Evolutionary conservation across 1,140 invertebrate genomes (phyloP).

Genomic region (Hyphantria cunea): DNA sequence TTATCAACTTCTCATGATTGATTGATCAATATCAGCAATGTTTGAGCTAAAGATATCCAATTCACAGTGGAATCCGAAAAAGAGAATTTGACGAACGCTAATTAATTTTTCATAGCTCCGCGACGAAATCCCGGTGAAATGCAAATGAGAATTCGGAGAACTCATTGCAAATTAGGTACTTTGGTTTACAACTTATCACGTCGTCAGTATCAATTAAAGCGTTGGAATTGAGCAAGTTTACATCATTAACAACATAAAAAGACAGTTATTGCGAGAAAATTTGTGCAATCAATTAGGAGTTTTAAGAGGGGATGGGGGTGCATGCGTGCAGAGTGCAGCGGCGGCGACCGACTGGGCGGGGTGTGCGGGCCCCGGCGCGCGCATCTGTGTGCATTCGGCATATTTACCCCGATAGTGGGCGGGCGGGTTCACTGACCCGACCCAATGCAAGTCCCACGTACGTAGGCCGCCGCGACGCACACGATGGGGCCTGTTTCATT

Average conservation of each 20-base stretch:
- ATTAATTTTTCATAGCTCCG: conserved; percentile 70
- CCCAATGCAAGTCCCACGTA: conserved; percentile 77
- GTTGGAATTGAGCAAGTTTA: conserved; percentile 74
- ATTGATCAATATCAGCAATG: too few species aligned
- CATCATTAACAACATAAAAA: conserved; percentile 80
- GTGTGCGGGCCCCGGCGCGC: conserved; percentile 64
- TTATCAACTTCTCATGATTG: too few species aligned
- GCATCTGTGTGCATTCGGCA: conserved; percentile 81
- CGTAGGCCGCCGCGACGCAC: conserved; percentile 72
- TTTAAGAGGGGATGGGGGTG: conserved; percentile 74
- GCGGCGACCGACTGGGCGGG: conserved; percentile 45
- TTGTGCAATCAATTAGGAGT: conserved; percentile 81
- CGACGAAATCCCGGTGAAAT: conserved; percentile 47
- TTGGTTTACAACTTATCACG: conserved; percentile 39
- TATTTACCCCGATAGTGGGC: conserved; percentile 81
- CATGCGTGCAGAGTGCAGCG: conserved; percentile 77
- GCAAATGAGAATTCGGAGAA: conserved; percentile 38
- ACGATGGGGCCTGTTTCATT: conserved; percentile 68
- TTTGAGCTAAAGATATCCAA: background rate
- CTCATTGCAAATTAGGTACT: conserved; percentile 31
- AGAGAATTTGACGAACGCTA: conserved; percentile 56
- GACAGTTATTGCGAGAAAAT: conserved; percentile 81
- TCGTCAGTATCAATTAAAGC: conserved; percentile 70
- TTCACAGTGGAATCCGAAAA: conserved; percentile 49
- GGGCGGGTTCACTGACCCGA: conserved; percentile 79